A percentile compares a stretch with the other conserved stretches of the same genome.
Conservation (phyloP, 2,888 invertebrate genomes). For the Ernsta delagoae region DNA sequence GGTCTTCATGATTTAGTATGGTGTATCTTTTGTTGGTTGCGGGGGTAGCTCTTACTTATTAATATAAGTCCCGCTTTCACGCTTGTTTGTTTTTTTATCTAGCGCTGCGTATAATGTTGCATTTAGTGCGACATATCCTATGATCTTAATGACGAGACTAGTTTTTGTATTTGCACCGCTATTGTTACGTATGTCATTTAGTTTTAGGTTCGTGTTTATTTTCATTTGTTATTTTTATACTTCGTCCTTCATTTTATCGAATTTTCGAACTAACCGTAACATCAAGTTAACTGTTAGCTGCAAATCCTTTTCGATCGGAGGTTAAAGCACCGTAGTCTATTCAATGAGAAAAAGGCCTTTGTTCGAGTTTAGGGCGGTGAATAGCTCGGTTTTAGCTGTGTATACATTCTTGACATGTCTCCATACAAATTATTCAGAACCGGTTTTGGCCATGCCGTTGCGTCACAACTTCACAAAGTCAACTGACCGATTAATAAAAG, state of each 20-base stretch:
- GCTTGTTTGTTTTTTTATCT: too few species aligned
- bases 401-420: slow-evolving; percentile 28
- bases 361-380: slow-evolving; percentile 20
- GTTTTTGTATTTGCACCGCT: slow-evolving; percentile 2
- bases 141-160: not conserved
- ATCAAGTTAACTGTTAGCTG: slow-evolving; percentile 1
- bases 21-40: not conserved
- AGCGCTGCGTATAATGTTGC: too few species aligned
- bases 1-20: slow-evolving; percentile 10
- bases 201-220: not conserved
- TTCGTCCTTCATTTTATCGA: too few species aligned
- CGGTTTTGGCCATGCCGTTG: slow-evolving; percentile 26
- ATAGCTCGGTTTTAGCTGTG: slow-evolving; percentile 24
- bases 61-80: too few species aligned
- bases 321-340: slow-evolving; percentile 30
- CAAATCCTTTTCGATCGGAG: slow-evolving; percentile 17
- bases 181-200: not conserved
- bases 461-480: slow-evolving; percentile 23
- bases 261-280: not conserved
- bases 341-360: slow-evolving; percentile 25
- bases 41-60: too few species aligned
- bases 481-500: slow-evolving; percentile 49
- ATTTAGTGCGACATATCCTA: too few species aligned
- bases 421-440: slow-evolving; percentile 31
- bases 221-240: not conserved